These are phyloP conservation scores for Sapayoa aenigma DNA, from an alignment of 2,113 vertebrate species.

Conservation along the genomic window DNA sequence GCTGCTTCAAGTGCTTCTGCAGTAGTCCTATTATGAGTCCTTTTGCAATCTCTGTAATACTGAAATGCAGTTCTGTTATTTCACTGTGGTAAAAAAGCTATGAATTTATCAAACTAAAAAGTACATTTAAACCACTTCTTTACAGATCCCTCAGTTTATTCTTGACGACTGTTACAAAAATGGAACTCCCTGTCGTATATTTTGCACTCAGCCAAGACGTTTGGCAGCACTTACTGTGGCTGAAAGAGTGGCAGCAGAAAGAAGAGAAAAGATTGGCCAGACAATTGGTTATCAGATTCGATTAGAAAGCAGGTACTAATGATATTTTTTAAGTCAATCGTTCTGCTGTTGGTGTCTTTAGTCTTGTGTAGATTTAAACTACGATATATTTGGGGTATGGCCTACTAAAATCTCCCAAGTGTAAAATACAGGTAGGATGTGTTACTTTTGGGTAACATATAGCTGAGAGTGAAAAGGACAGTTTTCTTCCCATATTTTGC, in stretches of 20 bases:
- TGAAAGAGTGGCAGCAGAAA: slow-evolving; percentile 92
- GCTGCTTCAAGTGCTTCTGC: neutral
- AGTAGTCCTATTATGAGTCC: neutral
- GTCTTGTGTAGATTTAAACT: neutral
- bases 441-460: neutral
- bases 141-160: slow-evolving; percentile 94
- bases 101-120: neutral
- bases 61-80: neutral
- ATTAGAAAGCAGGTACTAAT: slow-evolving; percentile 90
- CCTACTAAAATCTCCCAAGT: neutral
- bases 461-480: neutral
- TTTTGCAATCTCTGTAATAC: neutral
- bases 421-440: neutral
- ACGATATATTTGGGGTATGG: neutral
- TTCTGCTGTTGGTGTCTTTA: neutral
- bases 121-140: neutral
- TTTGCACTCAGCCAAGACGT: slow-evolving; percentile 93
- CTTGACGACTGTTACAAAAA: slow-evolving; percentile 86
- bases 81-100: neutral
- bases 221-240: slow-evolving; percentile 86
- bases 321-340: neutral
- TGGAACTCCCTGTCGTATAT: slow-evolving; percentile 86
- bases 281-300: slow-evolving; percentile 93
- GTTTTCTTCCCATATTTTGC: neutral
- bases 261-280: slow-evolving; percentile 89